These are phyloP conservation scores for Beaufortia kweichowensis DNA, from an alignment of 2,113 vertebrate species.

Conservation along the genomic window DNA sequence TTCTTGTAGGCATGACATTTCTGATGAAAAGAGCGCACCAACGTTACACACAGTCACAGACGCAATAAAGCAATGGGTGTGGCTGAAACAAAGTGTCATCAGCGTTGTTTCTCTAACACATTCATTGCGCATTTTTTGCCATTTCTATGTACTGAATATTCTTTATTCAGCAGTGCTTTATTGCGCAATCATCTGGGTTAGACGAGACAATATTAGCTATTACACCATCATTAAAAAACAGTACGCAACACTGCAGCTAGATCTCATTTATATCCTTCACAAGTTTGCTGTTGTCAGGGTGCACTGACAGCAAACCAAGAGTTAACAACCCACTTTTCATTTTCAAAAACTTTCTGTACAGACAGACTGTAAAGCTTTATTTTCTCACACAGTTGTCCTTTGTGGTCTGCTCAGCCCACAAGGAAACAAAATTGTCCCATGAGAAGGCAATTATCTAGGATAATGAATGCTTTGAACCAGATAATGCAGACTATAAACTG, in stretches of 20 bases:
- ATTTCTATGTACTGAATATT: too few species aligned
- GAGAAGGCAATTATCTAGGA: conserved; percentile 51
- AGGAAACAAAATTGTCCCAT: conserved; percentile 35
- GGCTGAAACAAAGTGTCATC: conserved; percentile 60
- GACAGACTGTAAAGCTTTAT: conserved; percentile 16
- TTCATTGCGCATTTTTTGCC: too few species aligned
- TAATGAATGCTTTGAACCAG: conserved; percentile 46
- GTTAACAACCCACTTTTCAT: conserved; percentile 14
- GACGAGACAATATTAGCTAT: too few species aligned
- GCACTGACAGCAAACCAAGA: background rate
- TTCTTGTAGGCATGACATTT: conserved; percentile 20
- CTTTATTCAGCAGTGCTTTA: too few species aligned
- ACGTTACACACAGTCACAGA: conserved; percentile 23
- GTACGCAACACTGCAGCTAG: too few species aligned
- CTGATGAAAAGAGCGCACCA: conserved; percentile 59
- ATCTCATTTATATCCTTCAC: too few species aligned
- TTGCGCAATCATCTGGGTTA: too few species aligned
- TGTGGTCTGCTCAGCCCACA: conserved; percentile 33
- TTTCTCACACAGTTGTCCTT: conserved; percentile 39
- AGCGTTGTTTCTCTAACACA: conserved; percentile 34
- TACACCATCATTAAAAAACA: too few species aligned
- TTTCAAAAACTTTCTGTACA: conserved; percentile 17
- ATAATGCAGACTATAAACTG: conserved; percentile 44
- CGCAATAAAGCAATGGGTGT: conserved; percentile 67
- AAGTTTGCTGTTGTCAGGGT: conserved; percentile 10